Conservation (phyloP, 2,797 vertebrate species). For the Serranus cabrilla region DNA sequence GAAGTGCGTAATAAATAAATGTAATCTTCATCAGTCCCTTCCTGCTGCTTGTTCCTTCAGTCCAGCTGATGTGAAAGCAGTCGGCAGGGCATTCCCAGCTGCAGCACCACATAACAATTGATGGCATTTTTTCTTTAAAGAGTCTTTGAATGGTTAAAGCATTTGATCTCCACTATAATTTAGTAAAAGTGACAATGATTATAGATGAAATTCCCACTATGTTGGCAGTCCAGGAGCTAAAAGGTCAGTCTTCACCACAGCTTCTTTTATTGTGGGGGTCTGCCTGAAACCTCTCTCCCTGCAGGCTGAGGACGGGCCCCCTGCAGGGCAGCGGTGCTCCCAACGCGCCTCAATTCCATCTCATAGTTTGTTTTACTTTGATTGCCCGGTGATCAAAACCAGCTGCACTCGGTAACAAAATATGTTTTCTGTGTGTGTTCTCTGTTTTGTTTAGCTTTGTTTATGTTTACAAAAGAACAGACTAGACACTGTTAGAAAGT, state of each 20-base stretch:
- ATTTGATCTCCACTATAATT: conserved; percentile 23
- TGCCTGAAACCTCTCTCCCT: conserved; percentile 1
- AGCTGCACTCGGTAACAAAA: conserved; percentile 66
- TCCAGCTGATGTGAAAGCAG: conserved; percentile 17
- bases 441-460: conserved; percentile 74
- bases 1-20: conserved; percentile 31
- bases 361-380: conserved; percentile 69
- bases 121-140: conserved; percentile 1
- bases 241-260: conserved; percentile 26
- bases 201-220: conserved; percentile 35
- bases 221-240: conserved; percentile 20
- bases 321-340: conserved; percentile 46
- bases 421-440: conserved; percentile 74
- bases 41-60: conserved; percentile 24
- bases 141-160: conserved; percentile 15
- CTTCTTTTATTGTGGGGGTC: conserved; percentile 35
- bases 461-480: conserved; percentile 72
- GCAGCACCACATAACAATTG: not conserved
- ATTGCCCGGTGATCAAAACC: conserved; percentile 66
- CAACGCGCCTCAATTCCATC: conserved; percentile 53
- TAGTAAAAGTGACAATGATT: conserved; percentile 39
- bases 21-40: conserved; percentile 12
- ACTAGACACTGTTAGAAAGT: conserved; percentile 70
- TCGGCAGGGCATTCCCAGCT: conserved; percentile 20
- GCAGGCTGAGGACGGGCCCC: conserved; percentile 47